Evolutionary conservation across 2,797 vertebrate species (phyloP).

Genomic region (Sebastes melanostomus): DNA sequence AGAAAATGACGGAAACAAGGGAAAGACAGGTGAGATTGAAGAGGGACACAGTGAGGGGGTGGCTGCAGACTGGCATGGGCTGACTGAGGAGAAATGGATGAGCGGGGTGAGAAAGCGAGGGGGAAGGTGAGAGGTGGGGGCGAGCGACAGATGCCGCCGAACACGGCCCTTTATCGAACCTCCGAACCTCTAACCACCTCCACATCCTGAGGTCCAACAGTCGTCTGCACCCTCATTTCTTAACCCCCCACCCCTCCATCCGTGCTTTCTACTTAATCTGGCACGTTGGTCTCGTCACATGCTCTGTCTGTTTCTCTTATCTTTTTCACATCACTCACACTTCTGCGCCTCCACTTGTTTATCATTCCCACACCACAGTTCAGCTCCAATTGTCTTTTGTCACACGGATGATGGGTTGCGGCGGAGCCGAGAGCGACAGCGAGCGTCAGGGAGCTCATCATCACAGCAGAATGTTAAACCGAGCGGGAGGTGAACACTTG

Average conservation of each 20-base stretch:
- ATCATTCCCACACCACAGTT: neutral
- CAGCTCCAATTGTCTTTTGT: conserved; percentile 12
- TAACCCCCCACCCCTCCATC: neutral
- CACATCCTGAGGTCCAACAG: conserved; percentile 12
- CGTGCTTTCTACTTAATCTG: conserved; percentile 13
- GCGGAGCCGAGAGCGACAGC: neutral
- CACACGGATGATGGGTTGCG: conserved; percentile 21
- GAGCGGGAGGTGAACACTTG: conserved; percentile 19
- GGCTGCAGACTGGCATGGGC: conserved; percentile 3
- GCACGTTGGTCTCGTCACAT: conserved; percentile 11
- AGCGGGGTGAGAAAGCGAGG: neutral
- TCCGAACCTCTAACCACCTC: conserved; percentile 10
- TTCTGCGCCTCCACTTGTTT: neutral
- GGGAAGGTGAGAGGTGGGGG: neutral
- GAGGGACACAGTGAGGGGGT: neutral
- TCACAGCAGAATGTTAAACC: conserved; percentile 21
- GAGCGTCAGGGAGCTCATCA: conserved; percentile 4
- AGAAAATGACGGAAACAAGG: neutral
- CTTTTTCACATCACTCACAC: conserved; percentile 22
- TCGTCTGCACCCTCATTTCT: neutral
- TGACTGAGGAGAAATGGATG: conserved; percentile 5
- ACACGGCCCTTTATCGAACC: neutral
- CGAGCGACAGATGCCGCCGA: neutral
- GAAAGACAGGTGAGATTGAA: neutral
- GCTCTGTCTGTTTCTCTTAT: conserved; percentile 13